Percentiles rank a stretch among this genome's conserved stretches.
These are phyloP conservation scores for Salvelinus alpinus DNA, from an alignment of 2,113 vertebrate species.

Conservation along the genomic window DNA sequence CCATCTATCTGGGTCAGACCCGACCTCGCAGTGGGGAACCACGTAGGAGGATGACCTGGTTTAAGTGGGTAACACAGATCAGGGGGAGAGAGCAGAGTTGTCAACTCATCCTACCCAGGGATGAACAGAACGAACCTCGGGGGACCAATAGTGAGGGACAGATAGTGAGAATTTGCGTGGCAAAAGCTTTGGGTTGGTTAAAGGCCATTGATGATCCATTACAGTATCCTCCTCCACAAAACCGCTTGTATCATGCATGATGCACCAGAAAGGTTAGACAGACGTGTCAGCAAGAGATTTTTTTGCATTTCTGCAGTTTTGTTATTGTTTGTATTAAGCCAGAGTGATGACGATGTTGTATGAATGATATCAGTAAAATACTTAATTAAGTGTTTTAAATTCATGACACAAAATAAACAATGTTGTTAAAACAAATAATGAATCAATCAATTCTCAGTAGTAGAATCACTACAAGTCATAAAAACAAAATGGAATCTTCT, in stretches of 20 bases:
- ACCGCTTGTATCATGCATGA: no score
- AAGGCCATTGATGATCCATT: neutral
- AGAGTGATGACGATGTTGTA: neutral
- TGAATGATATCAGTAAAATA: neutral
- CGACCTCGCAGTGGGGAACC: neutral
- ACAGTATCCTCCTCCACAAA: no score
- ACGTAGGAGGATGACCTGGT: conserved; percentile 40
- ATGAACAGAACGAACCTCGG: neutral
- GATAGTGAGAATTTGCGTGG: no score
- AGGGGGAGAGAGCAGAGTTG: neutral
- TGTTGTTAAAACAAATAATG: neutral
- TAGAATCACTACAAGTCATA: neutral
- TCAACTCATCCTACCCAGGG: conserved; percentile 3
- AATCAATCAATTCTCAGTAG: neutral
- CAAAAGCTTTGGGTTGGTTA: neutral
- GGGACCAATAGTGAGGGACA: no score
- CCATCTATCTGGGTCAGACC: conserved; percentile 40
- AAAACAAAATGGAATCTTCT: neutral
- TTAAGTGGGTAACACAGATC: neutral
- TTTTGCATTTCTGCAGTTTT: neutral
- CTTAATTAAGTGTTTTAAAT: neutral
- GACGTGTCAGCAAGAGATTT: neutral
- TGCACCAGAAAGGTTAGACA: no score
- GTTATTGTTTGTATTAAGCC: neutral
- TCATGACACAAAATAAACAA: neutral